Evolutionary conservation across 2,888 invertebrate species (phyloP).

Genomic region (Argyra leucocephala): DNA sequence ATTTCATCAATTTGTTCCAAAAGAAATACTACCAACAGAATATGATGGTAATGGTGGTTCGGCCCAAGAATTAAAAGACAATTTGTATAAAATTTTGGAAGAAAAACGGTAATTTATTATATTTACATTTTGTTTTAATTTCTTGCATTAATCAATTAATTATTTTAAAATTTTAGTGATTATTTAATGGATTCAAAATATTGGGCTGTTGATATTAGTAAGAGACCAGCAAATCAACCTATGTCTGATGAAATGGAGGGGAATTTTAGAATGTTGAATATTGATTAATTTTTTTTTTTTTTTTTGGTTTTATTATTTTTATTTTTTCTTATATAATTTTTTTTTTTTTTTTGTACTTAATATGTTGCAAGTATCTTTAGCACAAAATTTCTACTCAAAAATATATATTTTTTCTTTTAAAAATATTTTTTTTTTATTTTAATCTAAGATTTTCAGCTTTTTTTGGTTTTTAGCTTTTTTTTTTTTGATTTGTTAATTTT

Average conservation of each 20-base stretch:
- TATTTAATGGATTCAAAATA: conserved; percentile 50
- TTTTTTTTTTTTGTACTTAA: too few species aligned
- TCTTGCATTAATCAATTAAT: not conserved
- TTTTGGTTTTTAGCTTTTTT: too few species aligned
- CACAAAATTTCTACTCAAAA: too few species aligned
- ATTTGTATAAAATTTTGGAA: conserved; percentile 50
- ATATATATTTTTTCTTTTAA: too few species aligned
- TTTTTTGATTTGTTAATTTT: too few species aligned
- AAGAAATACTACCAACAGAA: conserved; percentile 32
- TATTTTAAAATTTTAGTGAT: conserved; percentile 38
- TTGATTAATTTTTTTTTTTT: not conserved
- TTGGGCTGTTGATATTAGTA: conserved; percentile 50
- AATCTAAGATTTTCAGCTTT: too few species aligned
- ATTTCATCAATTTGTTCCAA: conserved; percentile 51
- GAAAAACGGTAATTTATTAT: conserved; percentile 45
- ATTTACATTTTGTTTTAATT: not conserved
- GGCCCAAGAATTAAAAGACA: conserved; percentile 46
- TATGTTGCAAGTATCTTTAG: too few species aligned
- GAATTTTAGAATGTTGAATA: not conserved
- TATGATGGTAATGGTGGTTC: conserved; percentile 34
- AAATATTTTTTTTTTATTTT: too few species aligned
- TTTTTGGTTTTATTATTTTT: too few species aligned
- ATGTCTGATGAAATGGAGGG: conserved; percentile 1
- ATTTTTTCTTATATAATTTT: too few species aligned
- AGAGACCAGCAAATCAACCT: conserved; percentile 14